Conservation (phyloP, 2,888 invertebrate species). For the Tuta absoluta region DNA sequence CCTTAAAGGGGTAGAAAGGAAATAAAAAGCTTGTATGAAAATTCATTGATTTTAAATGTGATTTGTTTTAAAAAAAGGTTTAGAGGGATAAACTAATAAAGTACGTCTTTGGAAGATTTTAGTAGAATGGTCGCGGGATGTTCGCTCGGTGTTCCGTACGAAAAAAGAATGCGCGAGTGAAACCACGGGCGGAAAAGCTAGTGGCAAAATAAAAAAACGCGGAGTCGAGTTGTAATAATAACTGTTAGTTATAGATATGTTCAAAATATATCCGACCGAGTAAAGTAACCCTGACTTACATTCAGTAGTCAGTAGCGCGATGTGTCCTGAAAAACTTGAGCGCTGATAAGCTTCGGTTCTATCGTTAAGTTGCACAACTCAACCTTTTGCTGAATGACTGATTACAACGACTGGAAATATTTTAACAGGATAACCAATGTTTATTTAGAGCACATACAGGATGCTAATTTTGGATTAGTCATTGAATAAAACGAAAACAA, state of each 20-base stretch:
- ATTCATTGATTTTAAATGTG: too few relatives aligned
- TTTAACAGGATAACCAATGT: conserved; percentile 24
- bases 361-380: not conserved
- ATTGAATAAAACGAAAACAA: not conserved
- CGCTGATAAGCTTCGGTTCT: conserved; percentile 2
- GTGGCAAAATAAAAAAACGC: too few relatives aligned
- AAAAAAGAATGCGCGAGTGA: too few relatives aligned
- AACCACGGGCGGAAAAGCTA: too few relatives aligned
- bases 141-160: too few relatives aligned
- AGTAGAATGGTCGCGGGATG: too few relatives aligned
- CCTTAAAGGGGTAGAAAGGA: too few relatives aligned
- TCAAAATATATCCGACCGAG: not conserved
- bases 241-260: not conserved
- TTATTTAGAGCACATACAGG: conserved; percentile 22
- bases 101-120: too few relatives aligned
- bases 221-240: too few relatives aligned
- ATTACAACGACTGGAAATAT: conserved; percentile 19
- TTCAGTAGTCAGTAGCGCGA: not conserved
- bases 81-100: too few relatives aligned
- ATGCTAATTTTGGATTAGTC: conserved; percentile 3
- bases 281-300: not conserved
- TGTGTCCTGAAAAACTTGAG: conserved; percentile 1
- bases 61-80: too few relatives aligned
- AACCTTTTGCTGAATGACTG: conserved; percentile 19
- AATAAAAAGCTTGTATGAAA: too few relatives aligned